phyloP scores from a whole-genome alignment of 2,113 vertebrate genomes.

The Madoqua kirkii region DNA sequence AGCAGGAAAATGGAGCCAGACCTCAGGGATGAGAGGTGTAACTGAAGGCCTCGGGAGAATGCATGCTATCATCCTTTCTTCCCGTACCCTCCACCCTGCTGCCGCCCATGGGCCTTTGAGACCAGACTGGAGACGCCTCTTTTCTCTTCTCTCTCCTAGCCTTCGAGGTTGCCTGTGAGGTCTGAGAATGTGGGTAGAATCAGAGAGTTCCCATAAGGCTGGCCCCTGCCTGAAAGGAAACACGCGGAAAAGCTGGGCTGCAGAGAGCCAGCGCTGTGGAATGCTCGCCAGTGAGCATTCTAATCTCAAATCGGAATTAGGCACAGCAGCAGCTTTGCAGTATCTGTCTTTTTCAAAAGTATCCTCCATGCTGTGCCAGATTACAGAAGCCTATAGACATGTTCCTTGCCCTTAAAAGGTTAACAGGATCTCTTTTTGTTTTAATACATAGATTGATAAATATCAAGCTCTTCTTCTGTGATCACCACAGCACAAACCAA shows the following conservation, averaged over 20 bases:
- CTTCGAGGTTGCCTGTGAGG: background rate
- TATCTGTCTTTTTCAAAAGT: background rate
- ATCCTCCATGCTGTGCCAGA: background rate
- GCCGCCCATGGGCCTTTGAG: background rate
- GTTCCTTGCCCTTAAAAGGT: background rate
- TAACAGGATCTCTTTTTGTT: background rate
- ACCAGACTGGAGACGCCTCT: background rate
- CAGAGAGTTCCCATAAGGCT: background rate
- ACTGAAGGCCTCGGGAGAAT: background rate
- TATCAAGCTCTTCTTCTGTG: background rate
- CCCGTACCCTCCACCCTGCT: background rate
- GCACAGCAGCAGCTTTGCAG: background rate
- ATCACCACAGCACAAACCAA: background rate
- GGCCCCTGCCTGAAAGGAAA: background rate
- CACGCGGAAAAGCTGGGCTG: background rate
- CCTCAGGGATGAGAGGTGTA: background rate
- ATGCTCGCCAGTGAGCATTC: background rate
- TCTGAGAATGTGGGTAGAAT: background rate
- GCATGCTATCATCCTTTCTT: background rate
- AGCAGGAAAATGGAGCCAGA: background rate
- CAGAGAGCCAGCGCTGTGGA: background rate
- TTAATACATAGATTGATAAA: background rate
- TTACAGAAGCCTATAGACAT: background rate
- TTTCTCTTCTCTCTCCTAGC: background rate
- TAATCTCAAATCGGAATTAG: background rate